Percentiles rank a stretch among this genome's conserved stretches.
Conservation (phyloP, 2,797 vertebrate species). For the Mionectes olivaceus region DNA sequence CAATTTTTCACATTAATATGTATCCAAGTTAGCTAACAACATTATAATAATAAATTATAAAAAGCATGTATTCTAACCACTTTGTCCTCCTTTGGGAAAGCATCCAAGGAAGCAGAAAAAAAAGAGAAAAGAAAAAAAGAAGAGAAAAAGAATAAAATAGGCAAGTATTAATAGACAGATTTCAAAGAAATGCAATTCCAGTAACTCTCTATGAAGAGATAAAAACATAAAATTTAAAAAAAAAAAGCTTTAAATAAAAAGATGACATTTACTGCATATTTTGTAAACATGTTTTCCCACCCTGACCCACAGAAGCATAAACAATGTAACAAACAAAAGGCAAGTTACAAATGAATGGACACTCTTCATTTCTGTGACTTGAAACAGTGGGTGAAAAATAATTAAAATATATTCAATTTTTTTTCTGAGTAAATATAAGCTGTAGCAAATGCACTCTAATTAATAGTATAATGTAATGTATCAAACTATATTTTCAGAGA, state of each 20-base stretch:
- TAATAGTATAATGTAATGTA: not conserved
- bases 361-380: not conserved
- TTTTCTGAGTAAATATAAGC: not conserved
- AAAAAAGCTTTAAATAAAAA: conserved; percentile 37
- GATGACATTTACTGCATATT: not conserved
- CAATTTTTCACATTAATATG: not conserved
- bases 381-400: not conserved
- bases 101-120: conserved; percentile 95
- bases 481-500: not conserved
- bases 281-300: not conserved
- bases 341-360: not conserved
- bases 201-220: conserved; percentile 45
- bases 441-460: not conserved
- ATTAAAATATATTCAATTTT: not conserved
- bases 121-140: conserved; percentile 78
- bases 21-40: conserved; percentile 68
- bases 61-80: conserved; percentile 96
- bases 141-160: conserved; percentile 78
- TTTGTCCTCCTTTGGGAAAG: conserved; percentile 99
- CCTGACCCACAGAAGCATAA: not conserved
- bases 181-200: conserved; percentile 65
- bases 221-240: conserved; percentile 16
- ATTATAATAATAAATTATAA: conserved; percentile 75
- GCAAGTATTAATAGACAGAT: conserved; percentile 70
- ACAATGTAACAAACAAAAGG: not conserved